Percentiles rank a stretch among this genome's conserved stretches.
Evolutionary conservation across 2,888 invertebrate species (phyloP).

Genomic region (Acleris holmiana): DNA sequence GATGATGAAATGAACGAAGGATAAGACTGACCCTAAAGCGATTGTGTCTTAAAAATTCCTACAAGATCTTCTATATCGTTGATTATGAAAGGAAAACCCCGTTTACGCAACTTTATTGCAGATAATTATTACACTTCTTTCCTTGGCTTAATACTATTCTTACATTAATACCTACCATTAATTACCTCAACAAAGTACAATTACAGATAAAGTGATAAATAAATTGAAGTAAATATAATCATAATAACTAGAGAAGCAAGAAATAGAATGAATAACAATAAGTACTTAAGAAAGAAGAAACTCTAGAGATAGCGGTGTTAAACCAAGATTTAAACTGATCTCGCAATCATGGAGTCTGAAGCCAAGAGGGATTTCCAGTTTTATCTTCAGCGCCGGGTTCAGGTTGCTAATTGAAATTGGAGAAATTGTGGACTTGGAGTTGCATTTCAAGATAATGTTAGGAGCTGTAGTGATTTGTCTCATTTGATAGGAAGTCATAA

Average conservation of each 20-base stretch:
- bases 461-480: not conserved
- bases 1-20: too few species aligned
- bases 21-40: too few species aligned
- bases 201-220: too few species aligned
- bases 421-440: slow-evolving; percentile 32
- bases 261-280: slow-evolving; percentile 6
- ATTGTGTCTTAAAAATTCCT: too few species aligned
- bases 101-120: slow-evolving; percentile 12
- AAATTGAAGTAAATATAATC: too few species aligned
- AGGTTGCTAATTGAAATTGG: slow-evolving; percentile 41
- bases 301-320: slow-evolving; percentile 15
- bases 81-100: slow-evolving; percentile 16
- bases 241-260: not conserved
- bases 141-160: slow-evolving; percentile 6
- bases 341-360: slow-evolving; percentile 8
- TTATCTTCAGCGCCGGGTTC: slow-evolving; percentile 24
- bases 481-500: not conserved
- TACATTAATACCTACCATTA: not conserved
- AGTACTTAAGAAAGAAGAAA: slow-evolving; percentile 7
- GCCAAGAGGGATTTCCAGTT: slow-evolving; percentile 25
- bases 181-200: not conserved
- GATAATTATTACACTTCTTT: slow-evolving; percentile 12
- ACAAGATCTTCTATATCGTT: not conserved
- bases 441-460: not conserved
- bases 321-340: slow-evolving; percentile 10